Evolutionary conservation across 2,797 vertebrate species (phyloP).

Genomic region (Pseudochromis fuscus): DNA sequence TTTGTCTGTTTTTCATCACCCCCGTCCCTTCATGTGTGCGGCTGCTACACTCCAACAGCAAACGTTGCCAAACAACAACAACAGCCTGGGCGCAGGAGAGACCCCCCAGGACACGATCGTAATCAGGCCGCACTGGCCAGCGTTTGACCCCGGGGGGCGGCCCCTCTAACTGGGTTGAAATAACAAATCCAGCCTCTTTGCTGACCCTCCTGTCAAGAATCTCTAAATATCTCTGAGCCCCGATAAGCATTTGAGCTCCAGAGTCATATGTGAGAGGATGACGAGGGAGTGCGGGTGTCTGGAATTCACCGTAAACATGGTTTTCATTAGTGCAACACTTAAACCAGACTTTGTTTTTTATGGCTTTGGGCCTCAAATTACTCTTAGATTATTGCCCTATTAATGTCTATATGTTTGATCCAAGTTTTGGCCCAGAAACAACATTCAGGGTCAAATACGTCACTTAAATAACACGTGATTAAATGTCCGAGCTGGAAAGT

Average conservation of each 20-base stretch:
- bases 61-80: slow-evolving; percentile 78
- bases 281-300: slow-evolving; percentile 34
- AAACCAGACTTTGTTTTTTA: slow-evolving; percentile 65
- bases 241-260: slow-evolving; percentile 71
- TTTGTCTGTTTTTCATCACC: slow-evolving; percentile 74
- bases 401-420: slow-evolving; percentile 55
- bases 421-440: slow-evolving; percentile 49
- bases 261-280: slow-evolving; percentile 55
- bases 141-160: slow-evolving; percentile 62
- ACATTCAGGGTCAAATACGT: slow-evolving; percentile 44
- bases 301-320: slow-evolving; percentile 58
- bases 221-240: slow-evolving; percentile 65
- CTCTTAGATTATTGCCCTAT: slow-evolving; percentile 52
- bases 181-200: slow-evolving; percentile 68
- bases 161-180: slow-evolving; percentile 73
- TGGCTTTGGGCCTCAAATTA: slow-evolving; percentile 63
- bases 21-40: slow-evolving; percentile 64
- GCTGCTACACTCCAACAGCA: slow-evolving; percentile 70
- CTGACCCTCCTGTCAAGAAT: slow-evolving; percentile 65
- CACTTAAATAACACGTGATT: slow-evolving; percentile 13
- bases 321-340: slow-evolving; percentile 68
- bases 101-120: slow-evolving; percentile 73
- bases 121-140: slow-evolving; percentile 72
- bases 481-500: neutral
- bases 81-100: slow-evolving; percentile 54